Evolutionary conservation across 2,888 invertebrate genomes (phyloP), one percentile per base, ranked within the genome.

Genomic region (Drosophila aldrichi): DNA sequence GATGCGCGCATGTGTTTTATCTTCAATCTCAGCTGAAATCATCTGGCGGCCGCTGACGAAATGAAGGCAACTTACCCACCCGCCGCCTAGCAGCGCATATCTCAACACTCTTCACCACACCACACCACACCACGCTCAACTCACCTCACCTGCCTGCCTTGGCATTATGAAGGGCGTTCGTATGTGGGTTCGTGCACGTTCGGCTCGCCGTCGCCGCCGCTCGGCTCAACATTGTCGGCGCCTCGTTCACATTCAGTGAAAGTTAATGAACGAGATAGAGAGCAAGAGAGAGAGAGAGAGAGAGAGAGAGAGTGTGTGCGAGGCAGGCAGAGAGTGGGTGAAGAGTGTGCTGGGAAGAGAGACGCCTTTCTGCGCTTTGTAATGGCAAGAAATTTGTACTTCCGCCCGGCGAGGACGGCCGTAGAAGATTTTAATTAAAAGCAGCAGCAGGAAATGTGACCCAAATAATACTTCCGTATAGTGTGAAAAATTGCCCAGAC

Each of bases 371-470:
- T 66, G 72, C 66, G 72, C 72, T 88, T 85, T 83, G 70, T 74
- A 82, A 72, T 69, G 69, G 61, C 77, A 70, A 85, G 75, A 82
- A 88, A 88, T 88, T 87, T 83, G 82, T 81, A 87, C 84, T 81
- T 89, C 89, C 89, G 87, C 65, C 70, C 64, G 70, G 49, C 63
- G 59, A 51, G 73, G 70, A 63, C 60, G 65, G 29, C 58, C 70
- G 59, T 67, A 67, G 70, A 89, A 89, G 84, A 88, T 88, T 86
- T 86, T 89, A 86, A 86, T 86, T 86, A 88, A 88, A 86, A 88
- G 85, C 85, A 88, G 85, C 85, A 88, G 85, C 85, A 78, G 90
- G 90, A 86, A 89, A 88, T 86, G 86, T 89, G 86, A 84, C 90
- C 88, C 78, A 86, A 89, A 89, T 89, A 89, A 85, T 80, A 86